Percentiles rank a stretch among this genome's conserved stretches.
These are phyloP conservation scores for Phylloscopus collybita DNA, from an alignment of 2,797 vertebrate genomes.

Conservation along the genomic window DNA sequence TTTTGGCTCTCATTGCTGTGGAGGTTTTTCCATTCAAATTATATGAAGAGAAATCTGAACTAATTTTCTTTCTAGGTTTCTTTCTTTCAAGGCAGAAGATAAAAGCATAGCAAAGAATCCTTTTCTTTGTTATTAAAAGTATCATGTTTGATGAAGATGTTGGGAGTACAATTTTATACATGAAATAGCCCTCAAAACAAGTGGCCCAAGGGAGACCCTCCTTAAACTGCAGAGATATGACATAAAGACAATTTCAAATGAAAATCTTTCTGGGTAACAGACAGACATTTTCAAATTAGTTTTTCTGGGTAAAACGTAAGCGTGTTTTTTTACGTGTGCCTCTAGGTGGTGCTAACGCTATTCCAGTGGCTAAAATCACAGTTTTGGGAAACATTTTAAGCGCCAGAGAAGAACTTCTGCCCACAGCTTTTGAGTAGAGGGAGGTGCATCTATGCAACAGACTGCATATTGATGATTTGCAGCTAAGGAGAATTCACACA, in stretches of 20 bases:
- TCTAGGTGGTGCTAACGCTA: slow-evolving; percentile 59
- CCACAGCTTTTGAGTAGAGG: neutral
- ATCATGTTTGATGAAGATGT: neutral
- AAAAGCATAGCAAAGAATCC: neutral
- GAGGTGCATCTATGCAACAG: neutral
- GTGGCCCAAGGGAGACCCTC: neutral
- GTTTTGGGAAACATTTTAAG: neutral
- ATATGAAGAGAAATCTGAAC: neutral
- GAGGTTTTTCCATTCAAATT: neutral
- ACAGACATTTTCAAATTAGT: neutral
- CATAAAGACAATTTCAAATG: neutral
- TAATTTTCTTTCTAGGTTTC: neutral
- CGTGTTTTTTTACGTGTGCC: neutral
- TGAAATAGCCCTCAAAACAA: neutral
- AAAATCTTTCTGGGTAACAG: neutral
- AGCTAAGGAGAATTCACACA: neutral
- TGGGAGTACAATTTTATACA: neutral
- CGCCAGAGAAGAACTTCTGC: neutral
- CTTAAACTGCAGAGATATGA: neutral
- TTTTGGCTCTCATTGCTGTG: neutral
- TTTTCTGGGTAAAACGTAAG: neutral
- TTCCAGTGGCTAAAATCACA: neutral
- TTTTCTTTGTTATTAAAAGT: neutral
- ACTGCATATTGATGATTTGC: neutral
- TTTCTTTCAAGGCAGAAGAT: neutral